These are phyloP conservation scores for Trinectes maculatus DNA, from an alignment of 2,113 vertebrate species.

Conservation along the genomic window DNA sequence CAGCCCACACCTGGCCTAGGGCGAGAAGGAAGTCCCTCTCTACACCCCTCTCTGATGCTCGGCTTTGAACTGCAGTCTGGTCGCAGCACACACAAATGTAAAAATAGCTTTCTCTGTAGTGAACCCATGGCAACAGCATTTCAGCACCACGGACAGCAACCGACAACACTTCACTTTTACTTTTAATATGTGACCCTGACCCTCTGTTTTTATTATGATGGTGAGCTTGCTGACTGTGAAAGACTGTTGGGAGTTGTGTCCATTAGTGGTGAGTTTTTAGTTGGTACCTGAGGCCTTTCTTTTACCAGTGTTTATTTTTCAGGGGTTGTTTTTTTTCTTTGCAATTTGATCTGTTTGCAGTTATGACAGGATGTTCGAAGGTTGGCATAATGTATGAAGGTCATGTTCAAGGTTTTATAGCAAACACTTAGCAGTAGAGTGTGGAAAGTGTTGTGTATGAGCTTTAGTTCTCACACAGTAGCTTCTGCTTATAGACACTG, in stretches of 20 bases:
- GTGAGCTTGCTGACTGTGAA: background rate
- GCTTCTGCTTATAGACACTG: background rate
- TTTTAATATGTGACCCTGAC: constrained; percentile 4
- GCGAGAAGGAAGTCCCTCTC: constrained; percentile 65
- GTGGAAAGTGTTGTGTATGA: background rate
- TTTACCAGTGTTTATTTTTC: background rate
- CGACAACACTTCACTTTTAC: constrained; percentile 33
- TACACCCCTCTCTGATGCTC: constrained; percentile 65
- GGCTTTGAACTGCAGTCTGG: constrained; percentile 75
- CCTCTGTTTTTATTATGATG: background rate
- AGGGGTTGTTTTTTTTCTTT: too few relatives aligned
- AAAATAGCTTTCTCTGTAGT: constrained; percentile 73
- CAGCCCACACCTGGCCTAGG: constrained; percentile 73
- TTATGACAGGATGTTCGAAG: background rate
- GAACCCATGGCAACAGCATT: constrained; percentile 73
- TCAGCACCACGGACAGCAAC: constrained; percentile 76
- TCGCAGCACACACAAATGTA: constrained; percentile 48
- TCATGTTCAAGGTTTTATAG: too few relatives aligned
- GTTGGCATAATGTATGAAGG: too few relatives aligned
- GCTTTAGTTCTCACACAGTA: background rate
- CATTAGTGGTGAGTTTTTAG: background rate
- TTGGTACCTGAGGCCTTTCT: background rate
- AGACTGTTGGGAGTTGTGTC: background rate
- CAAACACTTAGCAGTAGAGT: background rate
- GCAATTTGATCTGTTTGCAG: constrained; percentile 10